Evolutionary conservation across 1,140 invertebrate genomes (phyloP), one percentile per base, ranked within the genome.

Genomic region (Melanaphis sacchari): DNA sequence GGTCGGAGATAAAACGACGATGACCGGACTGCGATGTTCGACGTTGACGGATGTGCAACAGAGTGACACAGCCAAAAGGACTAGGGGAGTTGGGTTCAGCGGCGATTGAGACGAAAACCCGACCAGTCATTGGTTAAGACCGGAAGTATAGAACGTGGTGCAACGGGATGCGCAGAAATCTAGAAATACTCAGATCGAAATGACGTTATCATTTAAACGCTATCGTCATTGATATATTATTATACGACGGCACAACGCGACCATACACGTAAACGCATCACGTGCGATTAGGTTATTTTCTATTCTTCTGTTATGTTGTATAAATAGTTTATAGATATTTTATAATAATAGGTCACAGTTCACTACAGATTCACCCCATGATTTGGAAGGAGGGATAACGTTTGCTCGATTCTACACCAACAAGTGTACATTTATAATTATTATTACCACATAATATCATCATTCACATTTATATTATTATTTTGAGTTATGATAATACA

Each of bases 31-130:
- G 49, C 49, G 9, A 76, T 26, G 46, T 36, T 15, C 66, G 91
- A 93, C 91, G 81, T 93, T 93, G 91, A 93, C 91, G 91, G 81
- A 93, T 93, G 76, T 93, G 81, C 91, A 52, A 85, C 91, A n/a
- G 91, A 93, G 91, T 93, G 91, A 93, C 91, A 85, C 91, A 54
- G 91, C 91, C 76, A 85, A 93, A 93, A 84, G 91, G 38, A 84
- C 76, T 40, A 41, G 88, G 59, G 59, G 59, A 76, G 59, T n/a
- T 5, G 59, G 59, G 59, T n/a, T 15, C 52, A 7, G 89, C 38
- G 40, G 89, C 40, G 91, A 93, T 93, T 93, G 91, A 93, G 91
- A 93, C 81, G 46, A 41, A 93, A 93, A 93, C 76, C 41, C 46
- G 91, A 52, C 91, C 91, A 93, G 91, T 93, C 91, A 93, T 93